Base-by-base conservation (phyloP, 2,888 invertebrate genomes). In the Dilophus febrilis region DNA sequence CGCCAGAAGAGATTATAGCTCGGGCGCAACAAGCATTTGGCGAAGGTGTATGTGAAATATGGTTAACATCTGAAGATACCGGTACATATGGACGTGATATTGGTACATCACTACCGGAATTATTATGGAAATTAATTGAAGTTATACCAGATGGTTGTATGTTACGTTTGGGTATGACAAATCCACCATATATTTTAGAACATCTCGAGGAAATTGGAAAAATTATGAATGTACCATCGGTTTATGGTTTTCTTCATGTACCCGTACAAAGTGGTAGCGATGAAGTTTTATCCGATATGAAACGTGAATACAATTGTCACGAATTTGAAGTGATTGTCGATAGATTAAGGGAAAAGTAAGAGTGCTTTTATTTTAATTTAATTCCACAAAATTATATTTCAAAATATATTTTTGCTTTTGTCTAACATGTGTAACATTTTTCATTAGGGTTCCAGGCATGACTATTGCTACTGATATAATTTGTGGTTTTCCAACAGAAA, bases 221-320 rank as follows among this genome's bases (percentile, higher is more conserved):
- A 53, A 84, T 95, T 47, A 69, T 97, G 59, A 68, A 69, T 38
- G 88, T 94, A 59, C 87, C 90, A 0, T 65, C 83, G 42, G 94
- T 97, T 0, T 97, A 97, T 56, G 76, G 87, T 43, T 98, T 98
- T 57, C 72, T 98, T 0, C 98, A 98, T 61, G 84, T 98, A 14
- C 97, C 98, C 0, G 94, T 98, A 0, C 97, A 98, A 64, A 86
- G 91, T 0, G 97, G 91, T n/a, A 92, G 92, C 51, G 92, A 98
- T 63, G 74, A 77, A 41, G 94, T 98, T 4, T 64, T 98, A 5
- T 71, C 74, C 0, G 95, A 95, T 48, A 98, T 98, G 97, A 91
- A 87, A 62, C 66, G 98, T 28, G 95, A 98, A 58, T 98, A 98
- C 64, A 76, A 77, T 8, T 59, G 80, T n/a, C 71, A 69, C 0